phyloP scores from a whole-genome alignment of 1,140 invertebrate species.

The Reticulitermes speratus region DNA sequence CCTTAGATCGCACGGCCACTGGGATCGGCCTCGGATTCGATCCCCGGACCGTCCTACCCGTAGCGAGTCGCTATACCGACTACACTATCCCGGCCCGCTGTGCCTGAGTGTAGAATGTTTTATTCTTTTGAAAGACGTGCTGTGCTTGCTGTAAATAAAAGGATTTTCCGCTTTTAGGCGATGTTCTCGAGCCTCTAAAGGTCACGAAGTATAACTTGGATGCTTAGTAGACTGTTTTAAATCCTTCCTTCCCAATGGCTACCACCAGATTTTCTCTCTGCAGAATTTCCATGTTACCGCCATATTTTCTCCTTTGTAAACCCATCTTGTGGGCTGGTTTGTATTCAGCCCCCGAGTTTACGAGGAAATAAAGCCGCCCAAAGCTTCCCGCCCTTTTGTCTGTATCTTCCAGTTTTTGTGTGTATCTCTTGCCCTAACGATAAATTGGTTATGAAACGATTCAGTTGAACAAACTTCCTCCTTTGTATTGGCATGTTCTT shows the following conservation, averaged over 20 bases:
- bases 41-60: no score
- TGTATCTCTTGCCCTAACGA: background rate
- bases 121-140: background rate
- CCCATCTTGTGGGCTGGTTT: background rate
- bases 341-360: background rate
- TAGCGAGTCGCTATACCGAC: no score
- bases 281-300: background rate
- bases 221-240: background rate
- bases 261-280: slow-evolving; percentile 9
- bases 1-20: no score
- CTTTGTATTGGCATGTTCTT: background rate
- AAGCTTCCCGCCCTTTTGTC: background rate
- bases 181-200: background rate
- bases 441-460: slow-evolving; percentile 10
- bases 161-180: background rate
- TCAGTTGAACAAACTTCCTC: background rate
- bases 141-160: background rate
- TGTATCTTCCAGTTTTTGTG: background rate
- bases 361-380: background rate
- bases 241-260: background rate
- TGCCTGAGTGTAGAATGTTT: no score
- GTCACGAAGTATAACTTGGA: background rate
- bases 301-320: slow-evolving; percentile 9
- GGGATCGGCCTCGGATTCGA: no score
- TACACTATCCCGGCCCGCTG: no score